Percentiles rank a stretch among this genome's conserved stretches.
Evolutionary conservation across 2,888 invertebrate genomes (phyloP).

Genomic region (Amblyjoppa fuscipennis): DNA sequence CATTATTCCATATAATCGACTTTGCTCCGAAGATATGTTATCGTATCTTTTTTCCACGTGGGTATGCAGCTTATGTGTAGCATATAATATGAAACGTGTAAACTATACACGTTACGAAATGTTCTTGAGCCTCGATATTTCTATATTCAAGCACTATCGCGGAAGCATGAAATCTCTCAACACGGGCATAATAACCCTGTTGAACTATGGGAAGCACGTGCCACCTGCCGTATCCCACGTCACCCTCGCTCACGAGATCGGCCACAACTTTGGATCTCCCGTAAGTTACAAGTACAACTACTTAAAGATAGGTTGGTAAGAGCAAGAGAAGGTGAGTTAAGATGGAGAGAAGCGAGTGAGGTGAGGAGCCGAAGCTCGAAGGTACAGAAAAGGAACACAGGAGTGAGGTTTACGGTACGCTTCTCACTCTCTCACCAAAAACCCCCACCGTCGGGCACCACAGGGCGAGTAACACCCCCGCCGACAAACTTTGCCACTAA

Average conservation of each 20-base stretch:
- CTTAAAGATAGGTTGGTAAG: conserved; percentile 61
- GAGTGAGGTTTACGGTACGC: conserved; percentile 39
- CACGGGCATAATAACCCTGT: conserved; percentile 99
- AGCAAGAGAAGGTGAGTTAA: conserved; percentile 55
- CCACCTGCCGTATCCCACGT: conserved; percentile 98
- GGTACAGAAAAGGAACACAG: conserved; percentile 9
- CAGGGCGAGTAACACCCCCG: conserved; percentile 61
- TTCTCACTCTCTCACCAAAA: neutral
- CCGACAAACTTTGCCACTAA: conserved; percentile 67
- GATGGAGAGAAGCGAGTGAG: conserved; percentile 22
- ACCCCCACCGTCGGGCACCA: conserved; percentile 31
- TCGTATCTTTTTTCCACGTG: neutral
- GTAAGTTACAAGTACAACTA: conserved; percentile 86
- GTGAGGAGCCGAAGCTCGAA: neutral
- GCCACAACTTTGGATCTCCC: conserved; percentile 99
- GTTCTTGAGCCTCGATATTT: conserved; percentile 53
- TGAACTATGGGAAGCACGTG: conserved; percentile 98
- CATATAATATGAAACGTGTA: conserved; percentile 24
- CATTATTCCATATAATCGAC: too few species aligned
- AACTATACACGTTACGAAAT: neutral
- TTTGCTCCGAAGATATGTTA: too few species aligned
- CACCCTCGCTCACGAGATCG: conserved; percentile 98
- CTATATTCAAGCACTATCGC: conserved; percentile 91
- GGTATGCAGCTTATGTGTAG: neutral
- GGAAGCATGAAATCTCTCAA: conserved; percentile 96